Base-by-base conservation (phyloP, 2,113 vertebrate species). In the Charina bottae region DNA sequence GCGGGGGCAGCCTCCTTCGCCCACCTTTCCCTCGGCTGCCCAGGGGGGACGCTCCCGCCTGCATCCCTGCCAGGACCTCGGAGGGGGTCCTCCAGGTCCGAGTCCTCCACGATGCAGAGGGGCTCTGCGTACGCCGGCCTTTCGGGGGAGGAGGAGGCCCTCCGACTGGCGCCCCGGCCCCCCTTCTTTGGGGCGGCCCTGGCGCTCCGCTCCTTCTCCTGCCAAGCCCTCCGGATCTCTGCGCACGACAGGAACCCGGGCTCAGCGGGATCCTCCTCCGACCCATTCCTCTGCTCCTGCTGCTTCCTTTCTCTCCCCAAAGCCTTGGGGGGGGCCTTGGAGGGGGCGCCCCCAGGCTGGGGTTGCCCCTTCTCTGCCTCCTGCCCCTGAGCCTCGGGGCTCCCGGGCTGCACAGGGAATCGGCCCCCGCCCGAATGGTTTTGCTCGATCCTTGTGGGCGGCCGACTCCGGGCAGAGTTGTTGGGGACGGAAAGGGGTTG, bases 141-240 rank as follows among this genome's bases (percentile, higher is more conserved):
- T 21, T 93, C 89, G 0, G 2, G 64, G 17, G 15, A 3, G 88
- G 92, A 46, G 90, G 90, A 54, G 89, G 58, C 0, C 78, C 93
- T 91, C 90, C 93, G 93, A 55, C 64, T 85, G 3, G 13, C 55
- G 1, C 3, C 26, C 17, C 54, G 56, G 2, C 13, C 24, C 2
- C 26, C 6, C 0, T 12, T 17, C 53, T 28, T 60, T 1, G 28
- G 19, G 37, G 49, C 23, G 8, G 88, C 92, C 88, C 92, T 88
- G 46, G 88, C 68, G 24, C 95, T 95, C 84, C 95, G 96, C 42
- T 98, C 98, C 90, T 98, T 92, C 0, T 97, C 98, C 90, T 96
- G 97, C 98, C 98, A 98, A 17, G 97, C 96, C 0, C 95, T 97
- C 62, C 97, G 95, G 93, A 97, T 97, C 93, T 98, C 97, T 1